These are phyloP conservation scores for Tangara arthus DNA, from an alignment of 2,797 vertebrate species.

Conservation along the genomic window DNA sequence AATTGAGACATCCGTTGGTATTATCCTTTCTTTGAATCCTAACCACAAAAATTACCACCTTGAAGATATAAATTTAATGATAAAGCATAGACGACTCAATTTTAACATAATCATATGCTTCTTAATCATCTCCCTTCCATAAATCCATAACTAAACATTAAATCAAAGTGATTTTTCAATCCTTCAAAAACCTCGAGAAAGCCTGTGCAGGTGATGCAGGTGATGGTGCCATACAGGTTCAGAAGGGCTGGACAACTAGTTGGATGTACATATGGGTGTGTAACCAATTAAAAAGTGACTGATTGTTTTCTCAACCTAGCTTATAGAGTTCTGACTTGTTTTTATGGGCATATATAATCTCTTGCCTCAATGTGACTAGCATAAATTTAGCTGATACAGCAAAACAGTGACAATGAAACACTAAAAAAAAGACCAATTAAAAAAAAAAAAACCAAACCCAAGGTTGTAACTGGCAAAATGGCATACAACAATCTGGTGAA, in stretches of 20 bases:
- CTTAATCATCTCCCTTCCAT: neutral
- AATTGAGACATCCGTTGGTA: neutral
- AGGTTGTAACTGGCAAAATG: neutral
- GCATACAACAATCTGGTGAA: neutral
- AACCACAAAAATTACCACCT: neutral
- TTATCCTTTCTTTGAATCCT: neutral
- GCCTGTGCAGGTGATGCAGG: neutral
- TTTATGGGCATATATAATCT: neutral
- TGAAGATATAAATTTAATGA: neutral
- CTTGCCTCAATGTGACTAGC: neutral
- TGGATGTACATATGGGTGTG: neutral
- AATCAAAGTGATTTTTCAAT: neutral
- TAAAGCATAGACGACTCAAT: neutral
- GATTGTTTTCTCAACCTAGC: conserved; percentile 2
- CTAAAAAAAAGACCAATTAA: neutral
- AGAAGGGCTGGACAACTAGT: neutral
- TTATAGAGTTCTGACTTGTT: neutral
- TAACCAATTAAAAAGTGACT: conserved; percentile 47
- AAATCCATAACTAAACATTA: neutral
- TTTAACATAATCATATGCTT: neutral
- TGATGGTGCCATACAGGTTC: neutral
- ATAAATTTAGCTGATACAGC: conserved; percentile 25
- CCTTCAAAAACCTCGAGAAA: neutral
- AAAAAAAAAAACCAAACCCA: neutral
- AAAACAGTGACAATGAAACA: neutral